phyloP scores from a whole-genome alignment of 1,140 invertebrate genomes.

The Acromyrmex echinatior region DNA sequence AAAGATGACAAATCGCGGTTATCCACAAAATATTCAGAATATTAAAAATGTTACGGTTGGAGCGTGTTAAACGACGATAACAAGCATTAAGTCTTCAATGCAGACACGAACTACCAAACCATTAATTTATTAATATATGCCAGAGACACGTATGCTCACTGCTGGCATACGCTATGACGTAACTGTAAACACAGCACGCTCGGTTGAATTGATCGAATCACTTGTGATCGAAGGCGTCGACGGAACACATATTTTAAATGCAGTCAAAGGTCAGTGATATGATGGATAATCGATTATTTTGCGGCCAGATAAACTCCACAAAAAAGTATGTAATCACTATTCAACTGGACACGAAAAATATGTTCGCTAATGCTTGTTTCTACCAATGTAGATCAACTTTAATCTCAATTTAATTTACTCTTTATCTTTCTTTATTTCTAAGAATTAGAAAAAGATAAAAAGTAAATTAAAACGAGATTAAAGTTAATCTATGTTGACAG shows the following conservation, averaged over 20 bases:
- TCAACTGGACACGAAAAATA: not conserved
- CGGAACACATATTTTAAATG: conserved; percentile 11
- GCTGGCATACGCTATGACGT: conserved; percentile 71
- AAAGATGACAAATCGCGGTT: not conserved
- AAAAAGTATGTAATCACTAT: not conserved
- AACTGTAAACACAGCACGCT: conserved; percentile 80
- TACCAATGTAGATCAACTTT: too few species aligned
- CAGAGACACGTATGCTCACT: conserved; percentile 59
- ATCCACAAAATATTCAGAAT: not conserved
- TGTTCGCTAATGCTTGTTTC: too few species aligned
- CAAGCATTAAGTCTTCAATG: not conserved
- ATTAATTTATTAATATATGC: conserved; percentile 79
- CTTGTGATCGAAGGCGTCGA: conserved; percentile 33
- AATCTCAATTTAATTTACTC: too few species aligned
- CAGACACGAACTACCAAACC: not conserved
- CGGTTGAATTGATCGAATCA: conserved; percentile 47
- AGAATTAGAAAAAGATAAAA: too few species aligned
- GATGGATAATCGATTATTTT: conserved; percentile 26
- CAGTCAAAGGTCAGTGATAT: conserved; percentile 45
- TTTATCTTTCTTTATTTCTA: too few species aligned
- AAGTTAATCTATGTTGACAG: too few species aligned
- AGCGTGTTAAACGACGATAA: not conserved
- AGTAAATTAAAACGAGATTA: too few species aligned
- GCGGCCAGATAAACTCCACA: not conserved
- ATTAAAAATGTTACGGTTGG: not conserved